phyloP scores from a whole-genome alignment of 2,888 invertebrate genomes.

The Xanthia togata region DNA sequence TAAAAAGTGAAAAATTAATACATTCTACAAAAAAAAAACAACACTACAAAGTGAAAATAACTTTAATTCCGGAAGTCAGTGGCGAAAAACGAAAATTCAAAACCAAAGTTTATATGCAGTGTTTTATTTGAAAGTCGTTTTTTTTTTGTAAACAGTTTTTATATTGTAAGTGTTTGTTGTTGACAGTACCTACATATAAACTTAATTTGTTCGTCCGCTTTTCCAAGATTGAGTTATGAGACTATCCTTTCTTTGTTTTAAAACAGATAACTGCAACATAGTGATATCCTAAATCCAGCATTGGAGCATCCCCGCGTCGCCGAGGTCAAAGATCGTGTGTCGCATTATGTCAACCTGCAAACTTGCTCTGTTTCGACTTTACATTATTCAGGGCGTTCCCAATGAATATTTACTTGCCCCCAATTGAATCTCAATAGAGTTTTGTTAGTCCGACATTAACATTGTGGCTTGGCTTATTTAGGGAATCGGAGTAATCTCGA shows the following conservation, averaged over 20 bases:
- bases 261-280: conserved; percentile 19
- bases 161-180: neutral
- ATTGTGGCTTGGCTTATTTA: conserved; percentile 61
- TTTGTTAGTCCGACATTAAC: conserved; percentile 67
- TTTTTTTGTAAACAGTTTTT: no score
- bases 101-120: no score
- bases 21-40: no score
- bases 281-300: conserved; percentile 17
- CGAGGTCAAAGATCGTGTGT: conserved; percentile 68
- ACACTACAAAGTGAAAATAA: no score
- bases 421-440: conserved; percentile 75
- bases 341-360: conserved; percentile 71
- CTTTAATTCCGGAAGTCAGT: no score
- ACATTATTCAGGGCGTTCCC: conserved; percentile 75
- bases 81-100: no score
- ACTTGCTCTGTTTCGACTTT: conserved; percentile 74
- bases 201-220: neutral
- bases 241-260: conserved; percentile 1
- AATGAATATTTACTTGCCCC: conserved; percentile 76
- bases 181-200: neutral
- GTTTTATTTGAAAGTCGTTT: no score
- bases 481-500: conserved; percentile 50
- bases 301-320: conserved; percentile 16
- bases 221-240: no score
- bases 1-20: no score